These are phyloP conservation scores for Oreohelix idahoensis DNA, from an alignment of 1,140 invertebrate species.

Conservation along the genomic window DNA sequence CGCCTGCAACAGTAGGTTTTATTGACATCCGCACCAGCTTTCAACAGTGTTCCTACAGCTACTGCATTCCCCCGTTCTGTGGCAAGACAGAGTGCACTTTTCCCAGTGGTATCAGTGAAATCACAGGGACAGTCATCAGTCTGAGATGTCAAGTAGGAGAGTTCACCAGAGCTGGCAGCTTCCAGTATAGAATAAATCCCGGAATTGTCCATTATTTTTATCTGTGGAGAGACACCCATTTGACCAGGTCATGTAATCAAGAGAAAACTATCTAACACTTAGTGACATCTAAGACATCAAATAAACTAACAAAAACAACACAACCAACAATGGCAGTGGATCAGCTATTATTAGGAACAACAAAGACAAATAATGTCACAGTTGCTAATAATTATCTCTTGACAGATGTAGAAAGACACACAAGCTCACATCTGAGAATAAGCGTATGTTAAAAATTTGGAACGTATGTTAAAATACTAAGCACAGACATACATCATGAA, in stretches of 20 bases:
- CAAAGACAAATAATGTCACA: too few species aligned
- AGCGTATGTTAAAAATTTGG: too few species aligned
- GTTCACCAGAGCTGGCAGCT: neutral
- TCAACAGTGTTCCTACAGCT: neutral
- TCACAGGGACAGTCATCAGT: neutral
- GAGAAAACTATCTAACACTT: too few species aligned
- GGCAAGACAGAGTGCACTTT: slow-evolving; percentile 17
- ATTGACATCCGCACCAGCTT: slow-evolving; percentile 18
- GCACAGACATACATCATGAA: too few species aligned
- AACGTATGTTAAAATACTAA: too few species aligned
- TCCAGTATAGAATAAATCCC: neutral
- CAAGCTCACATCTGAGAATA: too few species aligned
- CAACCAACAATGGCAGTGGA: too few species aligned
- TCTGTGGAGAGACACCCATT: neutral
- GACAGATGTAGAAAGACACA: too few species aligned
- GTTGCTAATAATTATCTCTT: too few species aligned
- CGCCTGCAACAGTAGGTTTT: neutral
- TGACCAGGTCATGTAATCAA: neutral
- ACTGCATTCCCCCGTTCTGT: neutral
- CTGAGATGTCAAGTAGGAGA: neutral
- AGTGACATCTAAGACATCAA: too few species aligned
- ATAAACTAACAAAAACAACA: too few species aligned
- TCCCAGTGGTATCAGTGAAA: neutral
- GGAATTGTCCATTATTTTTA: neutral
- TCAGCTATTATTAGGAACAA: too few species aligned